Percentiles rank a stretch among this genome's conserved stretches.
Conservation (phyloP, 2,113 vertebrate genomes). For the Megaceryle maxima region DNA sequence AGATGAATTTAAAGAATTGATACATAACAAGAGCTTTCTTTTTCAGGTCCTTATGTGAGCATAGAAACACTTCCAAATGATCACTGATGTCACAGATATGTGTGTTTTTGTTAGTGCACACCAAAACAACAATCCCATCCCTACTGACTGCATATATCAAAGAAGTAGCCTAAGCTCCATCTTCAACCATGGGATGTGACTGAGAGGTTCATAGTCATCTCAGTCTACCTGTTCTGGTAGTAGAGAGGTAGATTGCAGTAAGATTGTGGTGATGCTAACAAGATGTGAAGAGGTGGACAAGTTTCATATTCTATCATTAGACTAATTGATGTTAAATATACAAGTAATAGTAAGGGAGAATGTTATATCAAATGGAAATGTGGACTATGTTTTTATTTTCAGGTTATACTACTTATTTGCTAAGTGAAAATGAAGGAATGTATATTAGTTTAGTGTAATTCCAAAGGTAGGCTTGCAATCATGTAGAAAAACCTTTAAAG, state of each 20-base stretch:
- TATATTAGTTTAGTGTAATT: background rate
- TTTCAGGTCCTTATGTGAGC: background rate
- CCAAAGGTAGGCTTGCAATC: background rate
- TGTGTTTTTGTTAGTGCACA: background rate
- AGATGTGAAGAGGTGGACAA: background rate
- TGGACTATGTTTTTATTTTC: background rate
- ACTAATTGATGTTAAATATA: background rate
- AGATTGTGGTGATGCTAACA: background rate
- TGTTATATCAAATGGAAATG: background rate
- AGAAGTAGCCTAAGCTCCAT: background rate
- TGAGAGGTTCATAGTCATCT: background rate
- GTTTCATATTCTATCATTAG: background rate
- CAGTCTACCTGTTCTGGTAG: background rate
- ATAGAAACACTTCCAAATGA: background rate
- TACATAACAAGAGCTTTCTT: background rate
- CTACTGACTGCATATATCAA: background rate
- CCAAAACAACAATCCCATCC: accelerated
- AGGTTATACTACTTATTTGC: background rate
- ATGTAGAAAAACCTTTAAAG: background rate
- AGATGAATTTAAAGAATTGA: background rate
- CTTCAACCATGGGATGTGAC: background rate
- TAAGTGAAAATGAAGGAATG: background rate
- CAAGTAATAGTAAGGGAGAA: background rate
- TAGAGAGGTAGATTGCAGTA: background rate
- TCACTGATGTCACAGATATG: background rate